A percentile compares a stretch with the other conserved stretches of the same genome.
Evolutionary conservation across 2,113 vertebrate genomes (phyloP).

Genomic region (Guaruba guarouba): DNA sequence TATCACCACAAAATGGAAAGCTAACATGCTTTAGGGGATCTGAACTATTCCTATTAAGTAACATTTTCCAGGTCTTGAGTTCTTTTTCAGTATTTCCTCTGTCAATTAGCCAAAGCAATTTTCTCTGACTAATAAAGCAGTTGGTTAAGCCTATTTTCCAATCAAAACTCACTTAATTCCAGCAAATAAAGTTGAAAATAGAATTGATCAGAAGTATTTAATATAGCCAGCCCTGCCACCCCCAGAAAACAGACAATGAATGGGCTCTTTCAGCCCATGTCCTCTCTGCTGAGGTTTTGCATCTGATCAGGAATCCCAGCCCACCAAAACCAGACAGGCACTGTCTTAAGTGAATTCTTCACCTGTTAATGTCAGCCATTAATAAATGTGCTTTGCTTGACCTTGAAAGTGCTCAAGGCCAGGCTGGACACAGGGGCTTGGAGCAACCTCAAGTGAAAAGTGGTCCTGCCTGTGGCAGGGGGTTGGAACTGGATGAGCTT

Average conservation of each 20-base stretch:
- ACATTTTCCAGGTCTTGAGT: slow-evolving; percentile 25
- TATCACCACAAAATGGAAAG: neutral
- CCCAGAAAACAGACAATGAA: neutral
- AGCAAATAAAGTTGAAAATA: slow-evolving; percentile 27
- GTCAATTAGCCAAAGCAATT: slow-evolving; percentile 55
- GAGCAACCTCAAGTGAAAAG: neutral
- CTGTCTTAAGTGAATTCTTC: neutral
- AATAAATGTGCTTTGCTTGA: neutral
- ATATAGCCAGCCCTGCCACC: neutral
- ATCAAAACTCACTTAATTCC: slow-evolving; percentile 61
- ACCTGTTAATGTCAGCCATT: neutral
- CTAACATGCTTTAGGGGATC: neutral
- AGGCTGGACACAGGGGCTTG: neutral
- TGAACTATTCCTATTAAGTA: neutral
- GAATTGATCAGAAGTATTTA: neutral
- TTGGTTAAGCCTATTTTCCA: slow-evolving; percentile 45
- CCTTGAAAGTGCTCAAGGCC: neutral
- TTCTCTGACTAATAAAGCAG: slow-evolving; percentile 37
- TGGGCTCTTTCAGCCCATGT: neutral
- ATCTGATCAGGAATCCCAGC: accelerated
- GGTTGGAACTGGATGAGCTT: neutral
- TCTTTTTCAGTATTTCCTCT: slow-evolving; percentile 32
- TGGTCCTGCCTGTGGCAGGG: neutral
- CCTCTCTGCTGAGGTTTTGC: neutral
- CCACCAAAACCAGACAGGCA: neutral